Evolutionary conservation across 2,888 invertebrate genomes (phyloP).

Genomic region (Eupithecia exiguata): DNA sequence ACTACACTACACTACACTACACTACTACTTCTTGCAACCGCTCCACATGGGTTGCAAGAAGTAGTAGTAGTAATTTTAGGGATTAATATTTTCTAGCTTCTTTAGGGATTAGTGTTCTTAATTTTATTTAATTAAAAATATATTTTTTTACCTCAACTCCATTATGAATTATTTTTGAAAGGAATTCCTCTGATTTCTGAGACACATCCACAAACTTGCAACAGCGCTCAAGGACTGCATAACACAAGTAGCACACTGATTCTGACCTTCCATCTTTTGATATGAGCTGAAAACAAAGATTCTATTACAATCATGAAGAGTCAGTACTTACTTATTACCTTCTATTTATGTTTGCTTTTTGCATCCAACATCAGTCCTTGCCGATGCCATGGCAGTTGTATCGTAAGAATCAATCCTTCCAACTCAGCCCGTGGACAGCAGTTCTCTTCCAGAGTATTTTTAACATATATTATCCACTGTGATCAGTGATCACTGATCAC

Average conservation of each 20-base stretch:
- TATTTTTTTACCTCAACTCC: conserved; percentile 12
- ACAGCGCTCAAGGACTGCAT: conserved; percentile 16
- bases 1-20: too few relatives aligned
- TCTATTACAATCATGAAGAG: background rate
- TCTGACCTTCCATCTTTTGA: conserved; percentile 18
- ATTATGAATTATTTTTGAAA: conserved; percentile 12
- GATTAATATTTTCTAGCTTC: too few relatives aligned
- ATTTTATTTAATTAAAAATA: background rate
- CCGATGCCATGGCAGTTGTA: background rate
- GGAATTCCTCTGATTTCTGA: conserved; percentile 16
- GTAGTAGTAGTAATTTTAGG: too few relatives aligned
- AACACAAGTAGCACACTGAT: conserved; percentile 22
- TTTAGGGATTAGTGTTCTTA: too few relatives aligned
- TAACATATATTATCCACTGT: too few relatives aligned
- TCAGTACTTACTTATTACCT: background rate
- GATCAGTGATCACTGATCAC: too few relatives aligned
- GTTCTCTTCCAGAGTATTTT: too few relatives aligned
- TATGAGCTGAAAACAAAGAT: conserved; percentile 17
- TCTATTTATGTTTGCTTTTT: background rate
- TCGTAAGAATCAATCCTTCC: too few relatives aligned
- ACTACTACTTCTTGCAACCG: too few relatives aligned
- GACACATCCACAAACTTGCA: conserved; percentile 18
- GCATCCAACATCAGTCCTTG: background rate
- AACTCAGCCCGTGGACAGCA: too few relatives aligned
- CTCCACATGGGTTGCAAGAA: too few relatives aligned